These are phyloP conservation scores for Pterocles burchelli DNA, from an alignment of 2,113 vertebrate genomes.

Conservation along the genomic window DNA sequence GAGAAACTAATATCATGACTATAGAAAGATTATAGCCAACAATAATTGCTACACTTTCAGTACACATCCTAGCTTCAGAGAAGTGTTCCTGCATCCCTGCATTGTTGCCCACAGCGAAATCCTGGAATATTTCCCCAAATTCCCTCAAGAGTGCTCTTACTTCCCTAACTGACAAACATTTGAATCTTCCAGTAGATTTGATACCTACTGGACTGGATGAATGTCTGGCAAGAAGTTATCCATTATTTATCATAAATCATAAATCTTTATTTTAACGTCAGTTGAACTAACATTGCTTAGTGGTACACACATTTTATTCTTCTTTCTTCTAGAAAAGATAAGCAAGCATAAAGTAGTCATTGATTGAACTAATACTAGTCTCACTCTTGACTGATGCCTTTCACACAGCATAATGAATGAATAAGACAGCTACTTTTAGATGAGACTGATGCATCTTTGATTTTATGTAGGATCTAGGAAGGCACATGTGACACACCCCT, in stretches of 20 bases:
- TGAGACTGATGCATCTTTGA: not conserved
- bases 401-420: not conserved
- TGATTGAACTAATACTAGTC: not conserved
- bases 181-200: not conserved
- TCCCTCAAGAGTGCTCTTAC: not conserved
- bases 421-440: not conserved
- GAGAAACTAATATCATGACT: not conserved
- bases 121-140: not conserved
- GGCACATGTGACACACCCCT: not conserved
- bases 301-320: not conserved
- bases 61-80: not conserved
- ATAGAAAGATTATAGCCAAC: not conserved
- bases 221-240: not conserved
- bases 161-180: not conserved
- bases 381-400: accelerated
- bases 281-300: not conserved
- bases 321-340: not conserved
- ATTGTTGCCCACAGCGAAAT: not conserved
- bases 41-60: not conserved
- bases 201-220: not conserved
- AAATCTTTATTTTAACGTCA: not conserved
- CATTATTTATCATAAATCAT: not conserved
- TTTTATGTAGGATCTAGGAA: not conserved
- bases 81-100: not conserved
- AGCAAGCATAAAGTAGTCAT: not conserved